Evolutionary conservation across 2,113 vertebrate genomes (phyloP), one percentile per base, ranked within the genome.

Genomic region (Phycodurus eques): DNA sequence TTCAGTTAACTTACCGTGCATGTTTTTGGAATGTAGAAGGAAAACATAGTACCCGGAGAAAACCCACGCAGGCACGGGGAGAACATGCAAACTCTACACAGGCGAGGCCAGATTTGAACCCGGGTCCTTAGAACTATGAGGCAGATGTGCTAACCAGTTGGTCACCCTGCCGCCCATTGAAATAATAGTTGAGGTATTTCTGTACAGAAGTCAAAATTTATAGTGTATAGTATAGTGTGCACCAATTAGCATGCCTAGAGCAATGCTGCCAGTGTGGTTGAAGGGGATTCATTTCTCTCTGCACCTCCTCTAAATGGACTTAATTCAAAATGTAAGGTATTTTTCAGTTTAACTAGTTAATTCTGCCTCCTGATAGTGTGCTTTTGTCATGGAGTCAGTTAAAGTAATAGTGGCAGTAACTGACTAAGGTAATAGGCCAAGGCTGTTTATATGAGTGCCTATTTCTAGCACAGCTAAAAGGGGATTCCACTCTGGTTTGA

Each of bases 341-440:
- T 22, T 54, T 64, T 43, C 62, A 64, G 35, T 57, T 22, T 65
- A 61, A 69, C 72, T 56, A 49, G 51, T 9, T 71, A 62, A 77
- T 75, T 73, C 35, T 72, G 64, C 49, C 72, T 81, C 81, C 82
- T 78, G 77, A 84, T 80, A 66, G 56, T 59, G 56, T 77, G 22
- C 35, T 33, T 76, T 78, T 73, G 66, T 68, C 67, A 60, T 72
- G 64, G 76, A 70, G 71, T 43, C 71, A 71, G 69, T 71, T 20
- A 72, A 63, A 91, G 80, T 83, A 92, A 90, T 89, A 51, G 15
- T 1, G 73, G 56, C 74, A 83, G 79, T 59, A 66, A 67, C 73
- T 76, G 42, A 56, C 75, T 74, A 66, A 83, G 66, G 72, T 71
- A 75, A 72, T 27, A 53, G 76, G 56, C 66, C 65, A 68, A 85